Evolutionary conservation across 92 coral and sea anemone species (phyloP).

Genomic region (Zoanthus solanderi): DNA sequence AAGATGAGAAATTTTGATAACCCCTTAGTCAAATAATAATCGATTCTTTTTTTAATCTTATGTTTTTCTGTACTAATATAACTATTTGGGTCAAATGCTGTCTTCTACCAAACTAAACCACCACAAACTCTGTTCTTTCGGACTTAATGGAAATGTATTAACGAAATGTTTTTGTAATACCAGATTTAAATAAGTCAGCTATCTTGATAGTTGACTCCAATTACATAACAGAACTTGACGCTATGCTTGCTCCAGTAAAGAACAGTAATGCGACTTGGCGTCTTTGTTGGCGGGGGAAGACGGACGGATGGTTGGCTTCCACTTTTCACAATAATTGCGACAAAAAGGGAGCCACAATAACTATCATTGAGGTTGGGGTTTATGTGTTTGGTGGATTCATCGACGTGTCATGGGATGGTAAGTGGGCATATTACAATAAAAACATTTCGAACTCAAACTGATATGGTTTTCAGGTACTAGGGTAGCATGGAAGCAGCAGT

Average conservation of each 20-base stretch:
- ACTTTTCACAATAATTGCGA: constrained; percentile 33
- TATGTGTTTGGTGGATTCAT: constrained; percentile 31
- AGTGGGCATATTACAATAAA: background rate
- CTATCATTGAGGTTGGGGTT: constrained; percentile 10
- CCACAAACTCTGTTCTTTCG: no score
- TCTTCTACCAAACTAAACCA: no score
- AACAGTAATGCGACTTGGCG: background rate
- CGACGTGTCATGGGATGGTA: constrained; percentile 23
- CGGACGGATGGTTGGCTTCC: constrained; percentile 28
- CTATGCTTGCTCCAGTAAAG: constrained; percentile 12
- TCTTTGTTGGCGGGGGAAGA: constrained; percentile 36
- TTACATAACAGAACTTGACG: background rate
- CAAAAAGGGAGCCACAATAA: constrained; percentile 25
- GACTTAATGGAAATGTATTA: background rate
- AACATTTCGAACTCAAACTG: no score
- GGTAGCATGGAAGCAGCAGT: no score
- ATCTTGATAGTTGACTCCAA: background rate
- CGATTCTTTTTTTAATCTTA: no score
- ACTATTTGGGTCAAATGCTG: no score
- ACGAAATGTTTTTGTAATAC: background rate
- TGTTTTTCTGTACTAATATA: no score
- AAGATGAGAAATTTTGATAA: no score
- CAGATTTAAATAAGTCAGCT: constrained; percentile 5
- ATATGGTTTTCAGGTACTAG: no score
- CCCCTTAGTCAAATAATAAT: no score